Evolutionary conservation across 2,888 invertebrate species (phyloP).

Genomic region (Disparrhopalites patrizii): DNA sequence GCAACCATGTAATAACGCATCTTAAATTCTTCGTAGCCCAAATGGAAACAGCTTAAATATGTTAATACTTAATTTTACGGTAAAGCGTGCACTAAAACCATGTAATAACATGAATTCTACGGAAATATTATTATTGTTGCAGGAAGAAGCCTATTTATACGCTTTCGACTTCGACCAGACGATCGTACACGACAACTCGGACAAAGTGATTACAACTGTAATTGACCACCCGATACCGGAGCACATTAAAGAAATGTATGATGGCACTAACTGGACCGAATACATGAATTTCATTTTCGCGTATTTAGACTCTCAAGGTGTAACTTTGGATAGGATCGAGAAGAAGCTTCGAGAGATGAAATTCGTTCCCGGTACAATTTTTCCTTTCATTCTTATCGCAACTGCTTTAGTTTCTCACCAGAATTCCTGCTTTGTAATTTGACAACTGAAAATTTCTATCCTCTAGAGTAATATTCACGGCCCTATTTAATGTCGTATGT

Average conservation of each 20-base stretch:
- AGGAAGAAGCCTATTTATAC: slow-evolving; percentile 36
- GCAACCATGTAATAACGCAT: no score
- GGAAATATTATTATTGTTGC: no score
- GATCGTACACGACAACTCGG: slow-evolving; percentile 69
- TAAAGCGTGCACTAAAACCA: no score
- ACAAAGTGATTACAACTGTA: slow-evolving; percentile 60
- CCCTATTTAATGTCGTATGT: no score
- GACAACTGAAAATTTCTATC: no score
- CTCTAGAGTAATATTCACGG: no score
- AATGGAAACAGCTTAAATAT: no score
- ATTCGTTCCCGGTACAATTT: slow-evolving; percentile 35
- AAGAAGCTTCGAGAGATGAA: slow-evolving; percentile 33
- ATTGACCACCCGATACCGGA: slow-evolving; percentile 53
- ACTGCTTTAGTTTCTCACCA: no score
- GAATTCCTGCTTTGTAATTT: no score
- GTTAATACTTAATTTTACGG: no score
- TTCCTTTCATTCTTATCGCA: background rate
- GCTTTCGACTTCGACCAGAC: slow-evolving; percentile 81
- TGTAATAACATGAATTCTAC: no score
- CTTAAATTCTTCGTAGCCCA: no score
- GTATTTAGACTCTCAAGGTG: slow-evolving; percentile 54
- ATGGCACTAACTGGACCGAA: slow-evolving; percentile 64
- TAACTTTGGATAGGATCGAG: slow-evolving; percentile 32
- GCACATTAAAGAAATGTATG: slow-evolving; percentile 57
- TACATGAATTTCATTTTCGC: slow-evolving; percentile 72